Evolutionary conservation across 2,113 vertebrate species (phyloP).

Genomic region (Isichthys henryi): DNA sequence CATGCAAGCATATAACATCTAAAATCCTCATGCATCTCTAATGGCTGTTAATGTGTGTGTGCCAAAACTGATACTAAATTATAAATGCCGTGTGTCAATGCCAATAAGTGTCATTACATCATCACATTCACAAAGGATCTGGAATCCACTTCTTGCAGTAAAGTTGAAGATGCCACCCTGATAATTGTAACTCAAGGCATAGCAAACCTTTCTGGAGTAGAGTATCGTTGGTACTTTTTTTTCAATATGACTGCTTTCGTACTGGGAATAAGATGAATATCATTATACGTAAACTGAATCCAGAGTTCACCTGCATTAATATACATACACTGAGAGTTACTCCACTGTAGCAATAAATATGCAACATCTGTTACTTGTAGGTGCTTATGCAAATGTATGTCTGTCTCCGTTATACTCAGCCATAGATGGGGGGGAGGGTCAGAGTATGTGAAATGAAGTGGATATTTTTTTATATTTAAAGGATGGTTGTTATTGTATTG

Average conservation of each 20-base stretch:
- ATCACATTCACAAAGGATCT: background rate
- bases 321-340: conserved; percentile 63
- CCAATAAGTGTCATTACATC: background rate
- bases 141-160: background rate
- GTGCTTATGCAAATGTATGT: conserved; percentile 61
- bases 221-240: conserved; percentile 53
- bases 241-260: conserved; percentile 61
- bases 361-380: conserved; percentile 57
- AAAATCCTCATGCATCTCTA: background rate
- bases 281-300: conserved; percentile 69
- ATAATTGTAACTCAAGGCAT: conserved; percentile 47
- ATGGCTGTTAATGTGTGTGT: background rate
- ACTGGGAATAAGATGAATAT: conserved; percentile 69
- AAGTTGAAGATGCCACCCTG: conserved; percentile 33
- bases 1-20: background rate
- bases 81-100: background rate
- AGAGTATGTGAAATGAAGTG: conserved; percentile 41
- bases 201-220: conserved; percentile 46
- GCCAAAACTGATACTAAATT: background rate
- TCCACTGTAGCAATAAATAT: conserved; percentile 51
- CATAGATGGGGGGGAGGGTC: conserved; percentile 36
- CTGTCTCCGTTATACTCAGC: conserved; percentile 39
- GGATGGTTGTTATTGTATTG: background rate
- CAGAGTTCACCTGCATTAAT: conserved; percentile 61
- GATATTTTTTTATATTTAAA: conserved; percentile 35